These are phyloP conservation scores for Telenomus remus DNA, from an alignment of 1,140 invertebrate species.

Conservation along the genomic window DNA sequence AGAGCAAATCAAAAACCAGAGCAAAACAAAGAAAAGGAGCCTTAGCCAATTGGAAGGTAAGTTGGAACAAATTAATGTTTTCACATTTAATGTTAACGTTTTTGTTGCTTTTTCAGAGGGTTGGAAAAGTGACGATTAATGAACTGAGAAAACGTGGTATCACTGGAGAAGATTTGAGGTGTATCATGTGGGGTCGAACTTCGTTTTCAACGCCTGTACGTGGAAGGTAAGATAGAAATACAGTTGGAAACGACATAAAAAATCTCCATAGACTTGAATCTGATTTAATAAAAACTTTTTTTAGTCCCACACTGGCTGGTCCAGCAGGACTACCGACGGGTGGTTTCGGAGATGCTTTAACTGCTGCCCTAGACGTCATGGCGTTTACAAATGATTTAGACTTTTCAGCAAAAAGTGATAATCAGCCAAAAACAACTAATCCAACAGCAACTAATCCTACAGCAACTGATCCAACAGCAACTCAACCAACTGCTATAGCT, in stretches of 20 bases:
- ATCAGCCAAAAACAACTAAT: constrained; percentile 60
- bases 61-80: constrained; percentile 32
- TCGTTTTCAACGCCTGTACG: constrained; percentile 91
- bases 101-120: constrained; percentile 78
- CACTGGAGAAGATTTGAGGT: constrained; percentile 88
- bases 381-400: constrained; percentile 84
- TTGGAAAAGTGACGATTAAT: constrained; percentile 90
- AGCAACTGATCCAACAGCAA: constrained; percentile 56
- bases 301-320: constrained; percentile 58
- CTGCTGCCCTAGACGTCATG: constrained; percentile 88
- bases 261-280: not conserved
- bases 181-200: constrained; percentile 91
- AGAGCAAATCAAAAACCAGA: constrained; percentile 95
- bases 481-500: constrained; percentile 67
- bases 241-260: no score
- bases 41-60: constrained; percentile 96
- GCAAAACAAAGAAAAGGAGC: constrained; percentile 98
- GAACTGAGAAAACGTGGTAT: constrained; percentile 88
- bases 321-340: constrained; percentile 63
- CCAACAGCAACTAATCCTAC: constrained; percentile 65
- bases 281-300: no score
- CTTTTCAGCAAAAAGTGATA: constrained; percentile 67
- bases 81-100: constrained; percentile 32
- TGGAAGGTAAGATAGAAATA: constrained; percentile 77
- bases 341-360: constrained; percentile 80